Base-by-base conservation (phyloP, 2,113 vertebrate genomes). In the Leuciscus idus region DNA sequence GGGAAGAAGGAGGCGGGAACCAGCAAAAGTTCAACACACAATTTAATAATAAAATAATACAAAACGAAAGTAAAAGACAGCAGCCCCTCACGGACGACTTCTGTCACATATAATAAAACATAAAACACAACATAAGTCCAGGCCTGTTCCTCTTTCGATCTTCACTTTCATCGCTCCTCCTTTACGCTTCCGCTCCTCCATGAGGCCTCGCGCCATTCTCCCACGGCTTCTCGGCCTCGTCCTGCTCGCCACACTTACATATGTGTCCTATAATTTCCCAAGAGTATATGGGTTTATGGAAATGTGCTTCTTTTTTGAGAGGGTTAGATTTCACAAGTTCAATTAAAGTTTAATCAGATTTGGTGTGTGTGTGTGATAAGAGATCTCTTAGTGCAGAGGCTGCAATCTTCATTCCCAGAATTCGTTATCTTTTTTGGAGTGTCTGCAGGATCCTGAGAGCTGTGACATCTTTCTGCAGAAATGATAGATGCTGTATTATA, bases 261-360 rank as follows among this genome's bases (percentile, higher is more conserved):
- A 50, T 77, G 43, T 52, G 72, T 76, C 19, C 13, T 57, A 62
- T 48, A 39, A 46, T 48, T 76, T 52, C 23, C 43, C 12, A 15
- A 48, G 28, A 52, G 74, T 28, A 77, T 26, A 15, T 23, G 59
- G 19, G 13, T 21, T 66, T 66, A 26, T 62, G 28, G 10, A 83
- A 83, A 36, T 52, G 17, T 23, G 30, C 59, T 28, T 30, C 39
- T 66, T 39, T 36, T 79, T 52, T 50, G 23, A 43, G 8, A 36
- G 23, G 28, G 48, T 85, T 68, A 43, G 30, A 36, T 57, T 79
- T 52, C 75, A 79, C 55, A 68, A 75, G 68, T 81, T 81, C 79
- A 81, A 62, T 48, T 82, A 61, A 52, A 81, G 85, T 62, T 64
- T 43, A 75, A 70, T 86, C 70, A 64, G 77, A 82, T 82, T 48